phyloP scores from a whole-genome alignment of 2,888 invertebrate genomes.

The Dusona sp. region DNA sequence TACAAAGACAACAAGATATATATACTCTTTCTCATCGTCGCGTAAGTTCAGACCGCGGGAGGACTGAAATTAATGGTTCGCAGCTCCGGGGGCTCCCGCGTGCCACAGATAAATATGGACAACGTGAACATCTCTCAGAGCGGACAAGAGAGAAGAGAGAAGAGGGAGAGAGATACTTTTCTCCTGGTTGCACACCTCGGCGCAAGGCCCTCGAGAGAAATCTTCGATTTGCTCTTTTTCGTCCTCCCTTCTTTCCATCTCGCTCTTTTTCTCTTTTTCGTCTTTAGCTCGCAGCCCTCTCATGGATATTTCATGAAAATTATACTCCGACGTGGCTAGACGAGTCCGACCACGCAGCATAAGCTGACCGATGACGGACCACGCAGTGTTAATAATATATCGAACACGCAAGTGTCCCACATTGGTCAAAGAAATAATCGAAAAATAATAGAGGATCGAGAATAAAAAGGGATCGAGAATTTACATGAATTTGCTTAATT shows the following conservation, averaged over 20 bases:
- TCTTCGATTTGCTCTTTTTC: slow-evolving; percentile 52
- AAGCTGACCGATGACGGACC: slow-evolving; percentile 59
- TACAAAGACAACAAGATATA: not conserved
- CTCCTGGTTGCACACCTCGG: slow-evolving; percentile 32
- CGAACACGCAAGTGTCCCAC: slow-evolving; percentile 14
- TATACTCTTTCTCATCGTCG: slow-evolving; percentile 54
- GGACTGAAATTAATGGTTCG: slow-evolving; percentile 70
- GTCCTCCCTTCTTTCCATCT: slow-evolving; percentile 27
- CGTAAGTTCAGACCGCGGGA: slow-evolving; percentile 62
- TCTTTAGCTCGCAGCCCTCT: slow-evolving; percentile 19
- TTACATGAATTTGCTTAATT: not conserved
- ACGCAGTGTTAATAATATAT: slow-evolving; percentile 45
- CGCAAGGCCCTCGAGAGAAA: slow-evolving; percentile 55
- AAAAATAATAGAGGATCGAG: not conserved
- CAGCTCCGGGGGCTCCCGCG: slow-evolving; percentile 67
- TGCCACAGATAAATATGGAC: slow-evolving; percentile 68
- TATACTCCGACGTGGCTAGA: slow-evolving; percentile 57
- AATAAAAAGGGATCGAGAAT: not conserved
- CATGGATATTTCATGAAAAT: slow-evolving; percentile 64
- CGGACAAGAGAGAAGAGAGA: slow-evolving; percentile 19
- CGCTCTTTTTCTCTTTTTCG: slow-evolving; percentile 9
- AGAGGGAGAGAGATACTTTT: slow-evolving; percentile 12
- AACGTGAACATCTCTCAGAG: slow-evolving; percentile 41
- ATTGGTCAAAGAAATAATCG: not conserved
- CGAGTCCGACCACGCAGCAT: slow-evolving; percentile 68